Conservation (phyloP, 2,797 vertebrate genomes). For the Peromyscus nudipes region DNA sequence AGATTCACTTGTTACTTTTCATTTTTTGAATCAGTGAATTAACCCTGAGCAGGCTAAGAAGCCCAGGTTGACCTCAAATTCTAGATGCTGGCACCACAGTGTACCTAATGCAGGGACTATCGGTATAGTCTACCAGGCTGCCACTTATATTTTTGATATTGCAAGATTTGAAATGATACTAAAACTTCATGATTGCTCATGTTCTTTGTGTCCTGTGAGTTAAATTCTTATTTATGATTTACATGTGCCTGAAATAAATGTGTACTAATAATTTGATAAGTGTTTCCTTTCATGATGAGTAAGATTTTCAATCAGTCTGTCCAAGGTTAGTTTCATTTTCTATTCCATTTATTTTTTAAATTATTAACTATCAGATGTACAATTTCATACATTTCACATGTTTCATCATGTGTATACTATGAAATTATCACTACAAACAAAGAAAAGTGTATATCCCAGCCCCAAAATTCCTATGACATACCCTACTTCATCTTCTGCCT, state of each 20-base stretch:
- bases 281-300: neutral
- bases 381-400: neutral
- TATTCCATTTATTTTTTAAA: neutral
- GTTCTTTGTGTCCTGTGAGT: neutral
- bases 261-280: neutral
- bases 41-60: neutral
- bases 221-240: neutral
- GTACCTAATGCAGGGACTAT: neutral
- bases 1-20: neutral
- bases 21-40: neutral
- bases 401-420: neutral
- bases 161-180: neutral
- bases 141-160: neutral
- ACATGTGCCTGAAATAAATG: neutral
- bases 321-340: neutral
- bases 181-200: neutral
- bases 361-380: neutral
- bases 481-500: neutral
- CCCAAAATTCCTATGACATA: neutral
- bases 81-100: neutral
- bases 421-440: neutral
- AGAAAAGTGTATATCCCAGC: neutral
- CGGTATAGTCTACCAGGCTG: neutral
- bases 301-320: neutral
- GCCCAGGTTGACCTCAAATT: neutral